phyloP scores from a whole-genome alignment of 1,140 invertebrate species.

The Diabrotica undecimpunctata region DNA sequence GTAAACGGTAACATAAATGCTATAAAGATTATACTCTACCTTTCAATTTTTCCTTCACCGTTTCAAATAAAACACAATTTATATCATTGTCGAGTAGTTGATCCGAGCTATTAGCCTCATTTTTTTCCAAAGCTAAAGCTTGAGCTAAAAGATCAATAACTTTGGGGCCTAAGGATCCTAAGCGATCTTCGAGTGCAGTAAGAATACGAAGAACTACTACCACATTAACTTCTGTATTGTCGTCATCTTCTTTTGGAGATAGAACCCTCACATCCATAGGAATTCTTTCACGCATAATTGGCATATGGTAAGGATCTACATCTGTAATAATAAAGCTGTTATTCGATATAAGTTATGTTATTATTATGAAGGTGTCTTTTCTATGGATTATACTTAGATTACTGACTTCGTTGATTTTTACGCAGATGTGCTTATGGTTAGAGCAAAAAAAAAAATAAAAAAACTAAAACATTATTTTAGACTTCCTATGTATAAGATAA shows the following conservation, averaged over 20 bases:
- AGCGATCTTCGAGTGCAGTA: constrained; percentile 72
- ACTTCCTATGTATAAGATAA: no score
- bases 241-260: constrained; percentile 31
- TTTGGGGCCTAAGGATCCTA: constrained; percentile 76
- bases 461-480: no score
- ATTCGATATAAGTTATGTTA: no score
- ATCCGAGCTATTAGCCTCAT: constrained; percentile 69
- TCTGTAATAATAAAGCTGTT: neutral
- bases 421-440: no score
- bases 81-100: constrained; percentile 65
- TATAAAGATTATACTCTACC: constrained; percentile 36
- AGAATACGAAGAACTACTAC: constrained; percentile 69
- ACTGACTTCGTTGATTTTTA: no score
- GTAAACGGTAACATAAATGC: no score
- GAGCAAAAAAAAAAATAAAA: no score
- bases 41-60: constrained; percentile 79
- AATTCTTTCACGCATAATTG: constrained; percentile 33
- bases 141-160: constrained; percentile 68
- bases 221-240: constrained; percentile 54
- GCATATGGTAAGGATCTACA: constrained; percentile 10
- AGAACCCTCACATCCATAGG: constrained; percentile 29
- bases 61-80: constrained; percentile 73
- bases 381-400: no score
- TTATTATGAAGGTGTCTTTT: no score
- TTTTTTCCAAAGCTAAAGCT: constrained; percentile 73